Conservation (phyloP, 1,140 invertebrate genomes). For the Trichomalopsis sarcophagae region DNA sequence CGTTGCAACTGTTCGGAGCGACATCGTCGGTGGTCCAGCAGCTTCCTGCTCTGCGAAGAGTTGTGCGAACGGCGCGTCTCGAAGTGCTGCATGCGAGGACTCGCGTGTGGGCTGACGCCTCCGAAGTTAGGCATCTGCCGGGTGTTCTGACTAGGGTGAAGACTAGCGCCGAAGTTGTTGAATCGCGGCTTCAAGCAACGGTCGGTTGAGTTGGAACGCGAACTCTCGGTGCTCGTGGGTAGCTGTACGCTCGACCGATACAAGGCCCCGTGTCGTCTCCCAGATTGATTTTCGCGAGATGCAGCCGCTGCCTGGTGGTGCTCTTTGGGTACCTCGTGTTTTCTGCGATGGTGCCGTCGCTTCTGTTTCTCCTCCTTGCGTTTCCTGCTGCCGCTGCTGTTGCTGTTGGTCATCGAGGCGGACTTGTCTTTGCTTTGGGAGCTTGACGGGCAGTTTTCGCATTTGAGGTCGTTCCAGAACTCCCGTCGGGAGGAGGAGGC, state of each 20-base stretch:
- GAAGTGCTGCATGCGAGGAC: slow-evolving; percentile 70
- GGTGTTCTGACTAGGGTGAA: slow-evolving; percentile 72
- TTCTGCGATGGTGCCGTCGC: slow-evolving; percentile 65
- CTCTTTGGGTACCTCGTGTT: slow-evolving; percentile 55
- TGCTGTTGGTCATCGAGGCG: not conserved
- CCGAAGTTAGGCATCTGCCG: slow-evolving; percentile 72
- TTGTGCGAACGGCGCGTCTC: slow-evolving; percentile 53
- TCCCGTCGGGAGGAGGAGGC: slow-evolving; percentile 64
- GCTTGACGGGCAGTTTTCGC: slow-evolving; percentile 69
- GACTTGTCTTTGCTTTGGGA: slow-evolving; percentile 62
- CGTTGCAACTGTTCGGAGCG: slow-evolving; percentile 68
- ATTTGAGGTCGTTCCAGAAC: slow-evolving; percentile 71
- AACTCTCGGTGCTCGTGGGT: slow-evolving; percentile 68
- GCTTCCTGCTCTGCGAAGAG: slow-evolving; percentile 64
- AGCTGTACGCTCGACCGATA: not conserved
- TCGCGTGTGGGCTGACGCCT: slow-evolving; percentile 69
- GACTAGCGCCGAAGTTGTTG: slow-evolving; percentile 65
- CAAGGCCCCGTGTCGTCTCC: not conserved
- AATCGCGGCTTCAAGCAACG: slow-evolving; percentile 63
- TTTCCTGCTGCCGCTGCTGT: slow-evolving; percentile 57
- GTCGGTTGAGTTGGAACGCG: slow-evolving; percentile 71
- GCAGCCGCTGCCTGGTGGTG: not conserved
- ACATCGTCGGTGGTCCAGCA: slow-evolving; percentile 68
- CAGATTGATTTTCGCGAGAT: not conserved
- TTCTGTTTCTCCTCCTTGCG: slow-evolving; percentile 59